Evolutionary conservation across 2,797 vertebrate species (phyloP).

Genomic region (Oreochromis mossambicus): DNA sequence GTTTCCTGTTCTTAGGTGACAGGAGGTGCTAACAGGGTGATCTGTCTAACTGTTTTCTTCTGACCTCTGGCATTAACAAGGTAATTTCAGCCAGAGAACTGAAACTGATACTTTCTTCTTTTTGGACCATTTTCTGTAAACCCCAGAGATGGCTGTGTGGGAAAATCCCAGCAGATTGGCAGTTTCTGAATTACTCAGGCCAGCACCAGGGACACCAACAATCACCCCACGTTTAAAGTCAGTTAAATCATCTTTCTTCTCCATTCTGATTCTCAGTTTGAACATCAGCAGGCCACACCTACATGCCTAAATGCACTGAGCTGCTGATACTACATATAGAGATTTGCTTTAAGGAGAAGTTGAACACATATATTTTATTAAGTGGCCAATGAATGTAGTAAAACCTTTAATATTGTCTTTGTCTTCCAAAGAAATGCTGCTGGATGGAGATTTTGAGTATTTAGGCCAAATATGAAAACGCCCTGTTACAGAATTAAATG

Average conservation of each 20-base stretch:
- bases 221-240: background rate
- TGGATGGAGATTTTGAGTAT: background rate
- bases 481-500: background rate
- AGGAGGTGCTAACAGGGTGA: background rate
- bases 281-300: fast-evolving
- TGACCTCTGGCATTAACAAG: no score
- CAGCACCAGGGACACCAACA: background rate
- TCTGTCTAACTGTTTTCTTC: background rate
- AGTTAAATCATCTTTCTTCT: background rate
- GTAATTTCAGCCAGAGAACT: no score
- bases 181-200: background rate
- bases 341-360: background rate
- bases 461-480: conserved; percentile 7
- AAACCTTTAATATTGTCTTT: background rate
- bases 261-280: background rate
- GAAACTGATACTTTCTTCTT: no score
- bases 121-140: no score
- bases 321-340: background rate
- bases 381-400: background rate
- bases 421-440: background rate
- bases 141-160: no score
- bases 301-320: background rate
- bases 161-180: background rate
- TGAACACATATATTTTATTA: background rate
- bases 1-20: background rate